phyloP scores from a whole-genome alignment of 2,888 invertebrate genomes.

The Drosophila glabriapex region DNA sequence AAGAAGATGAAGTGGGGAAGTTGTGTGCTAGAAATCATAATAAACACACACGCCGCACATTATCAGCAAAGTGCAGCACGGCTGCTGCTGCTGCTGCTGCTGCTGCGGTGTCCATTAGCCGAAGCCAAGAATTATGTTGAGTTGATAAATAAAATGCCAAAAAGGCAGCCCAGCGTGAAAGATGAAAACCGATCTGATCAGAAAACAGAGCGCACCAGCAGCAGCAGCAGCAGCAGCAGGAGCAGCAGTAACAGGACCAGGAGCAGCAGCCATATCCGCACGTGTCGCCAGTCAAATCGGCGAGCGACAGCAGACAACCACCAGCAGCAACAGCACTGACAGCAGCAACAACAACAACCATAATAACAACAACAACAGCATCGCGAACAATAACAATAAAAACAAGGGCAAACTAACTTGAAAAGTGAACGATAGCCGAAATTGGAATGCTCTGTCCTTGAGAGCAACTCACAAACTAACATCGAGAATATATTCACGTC shows the following conservation, averaged over 20 bases:
- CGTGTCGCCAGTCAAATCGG: constrained; percentile 63
- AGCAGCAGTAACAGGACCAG: constrained; percentile 1
- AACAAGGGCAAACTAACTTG: constrained; percentile 20
- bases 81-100: not conserved
- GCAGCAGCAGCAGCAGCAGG: not conserved
- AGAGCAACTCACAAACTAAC: not conserved
- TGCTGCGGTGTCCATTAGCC: constrained; percentile 65
- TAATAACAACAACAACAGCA: constrained; percentile 3
- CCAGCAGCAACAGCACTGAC: constrained; percentile 19
- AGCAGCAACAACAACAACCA: constrained; percentile 10
- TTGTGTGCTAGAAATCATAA: constrained; percentile 68
- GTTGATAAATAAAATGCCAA: constrained; percentile 73
- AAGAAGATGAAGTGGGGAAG: not conserved
- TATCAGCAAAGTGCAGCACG: constrained; percentile 74
- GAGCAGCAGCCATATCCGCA: constrained; percentile 32
- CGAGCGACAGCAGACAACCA: constrained; percentile 40
- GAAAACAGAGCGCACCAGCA: not conserved
- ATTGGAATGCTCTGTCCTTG: constrained; percentile 24
- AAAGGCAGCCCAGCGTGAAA: constrained; percentile 68
- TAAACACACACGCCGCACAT: constrained; percentile 79
- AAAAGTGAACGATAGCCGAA: constrained; percentile 1
- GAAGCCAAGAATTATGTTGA: constrained; percentile 77
- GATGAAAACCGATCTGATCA: constrained; percentile 56
- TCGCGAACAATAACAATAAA: not conserved
- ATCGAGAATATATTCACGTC: not conserved